Percentiles rank a stretch among this genome's conserved stretches.
Conservation (phyloP, 2,888 invertebrate genomes). For the Drosophila kanekoi region DNA sequence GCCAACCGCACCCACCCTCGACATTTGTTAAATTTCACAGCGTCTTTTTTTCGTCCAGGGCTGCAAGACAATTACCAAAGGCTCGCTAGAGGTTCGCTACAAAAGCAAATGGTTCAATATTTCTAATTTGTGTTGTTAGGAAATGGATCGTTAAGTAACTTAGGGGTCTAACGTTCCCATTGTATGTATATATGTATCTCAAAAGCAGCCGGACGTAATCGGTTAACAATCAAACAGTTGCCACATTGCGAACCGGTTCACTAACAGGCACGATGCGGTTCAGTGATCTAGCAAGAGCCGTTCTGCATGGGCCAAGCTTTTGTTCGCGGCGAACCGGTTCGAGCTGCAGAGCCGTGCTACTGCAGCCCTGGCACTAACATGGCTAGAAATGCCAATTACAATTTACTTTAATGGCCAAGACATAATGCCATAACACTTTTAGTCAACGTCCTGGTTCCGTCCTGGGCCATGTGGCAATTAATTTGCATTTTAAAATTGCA, state of each 20-base stretch:
- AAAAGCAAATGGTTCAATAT: too few relatives aligned
- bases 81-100: too few relatives aligned
- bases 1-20: slow-evolving; percentile 29
- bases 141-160: too few relatives aligned
- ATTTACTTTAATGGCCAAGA: slow-evolving; percentile 75
- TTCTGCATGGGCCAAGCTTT: too few relatives aligned
- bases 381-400: slow-evolving; percentile 69
- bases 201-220: too few relatives aligned
- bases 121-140: too few relatives aligned
- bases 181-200: too few relatives aligned
- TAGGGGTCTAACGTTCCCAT: too few relatives aligned
- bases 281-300: too few relatives aligned
- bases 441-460: slow-evolving; percentile 42
- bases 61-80: slow-evolving; percentile 31
- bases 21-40: slow-evolving; percentile 44
- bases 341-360: not conserved
- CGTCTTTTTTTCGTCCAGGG: slow-evolving; percentile 25
- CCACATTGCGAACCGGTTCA: too few relatives aligned
- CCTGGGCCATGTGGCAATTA: slow-evolving; percentile 81
- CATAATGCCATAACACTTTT: slow-evolving; percentile 63
- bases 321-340: not conserved
- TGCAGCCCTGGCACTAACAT: slow-evolving; percentile 26
- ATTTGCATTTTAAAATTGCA: slow-evolving; percentile 84
- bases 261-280: too few relatives aligned
- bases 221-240: too few relatives aligned